These are phyloP conservation scores for Deroplatys truncata DNA, from an alignment of 2,888 invertebrate species.

Conservation along the genomic window DNA sequence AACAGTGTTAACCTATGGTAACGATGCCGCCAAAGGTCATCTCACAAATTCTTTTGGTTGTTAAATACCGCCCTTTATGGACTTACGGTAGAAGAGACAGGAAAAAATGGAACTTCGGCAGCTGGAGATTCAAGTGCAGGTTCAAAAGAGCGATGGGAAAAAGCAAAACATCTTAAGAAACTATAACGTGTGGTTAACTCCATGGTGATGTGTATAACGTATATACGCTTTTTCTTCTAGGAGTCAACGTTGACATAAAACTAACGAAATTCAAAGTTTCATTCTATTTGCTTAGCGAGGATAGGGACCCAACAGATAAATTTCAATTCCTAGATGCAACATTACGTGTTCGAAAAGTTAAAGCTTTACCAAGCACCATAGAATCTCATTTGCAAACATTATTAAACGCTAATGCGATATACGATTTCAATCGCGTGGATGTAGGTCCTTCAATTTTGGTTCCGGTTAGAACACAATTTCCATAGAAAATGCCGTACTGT, in stretches of 20 bases:
- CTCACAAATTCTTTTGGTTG: background rate
- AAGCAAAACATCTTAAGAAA: background rate
- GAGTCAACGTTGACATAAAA: background rate
- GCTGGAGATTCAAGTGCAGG: background rate
- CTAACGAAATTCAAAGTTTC: background rate
- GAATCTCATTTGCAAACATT: too few relatives aligned
- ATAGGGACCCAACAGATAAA: background rate
- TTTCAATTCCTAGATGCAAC: background rate
- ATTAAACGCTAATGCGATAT: too few relatives aligned
- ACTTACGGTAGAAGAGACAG: background rate
- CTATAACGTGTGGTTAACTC: background rate
- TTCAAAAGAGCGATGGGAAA: background rate
- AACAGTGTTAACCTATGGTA: background rate
- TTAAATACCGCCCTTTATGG: background rate
- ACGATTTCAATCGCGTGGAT: too few relatives aligned
- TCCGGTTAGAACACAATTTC: too few relatives aligned
- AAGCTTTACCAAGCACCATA: too few relatives aligned
- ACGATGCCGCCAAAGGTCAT: background rate
- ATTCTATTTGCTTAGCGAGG: background rate
- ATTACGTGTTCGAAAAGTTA: background rate
- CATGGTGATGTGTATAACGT: background rate
- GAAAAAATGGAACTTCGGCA: too few relatives aligned
- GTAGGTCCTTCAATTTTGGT: too few relatives aligned
- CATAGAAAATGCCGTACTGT: too few relatives aligned
- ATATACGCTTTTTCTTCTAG: background rate